Evolutionary conservation across 2,797 vertebrate genomes (phyloP), one percentile per base, ranked within the genome.

Genomic region (Acrossocheilus fasciatus): DNA sequence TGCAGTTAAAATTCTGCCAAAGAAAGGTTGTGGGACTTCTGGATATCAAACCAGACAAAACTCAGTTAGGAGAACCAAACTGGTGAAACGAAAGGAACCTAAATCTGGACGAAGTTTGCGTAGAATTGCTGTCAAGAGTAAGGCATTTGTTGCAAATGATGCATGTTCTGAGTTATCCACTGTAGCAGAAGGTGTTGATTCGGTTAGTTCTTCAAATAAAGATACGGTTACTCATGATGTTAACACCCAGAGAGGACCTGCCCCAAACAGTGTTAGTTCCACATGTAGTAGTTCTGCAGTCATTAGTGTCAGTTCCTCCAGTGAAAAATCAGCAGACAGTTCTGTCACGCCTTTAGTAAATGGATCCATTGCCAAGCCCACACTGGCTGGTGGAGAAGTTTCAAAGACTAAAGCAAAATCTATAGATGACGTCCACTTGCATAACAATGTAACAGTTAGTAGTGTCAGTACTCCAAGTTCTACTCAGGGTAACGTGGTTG

Each of bases 11-110:
- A 86, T 92, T 47, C 64, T 91, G 62, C 90, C 88, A 87, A 95
- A 93, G 88, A 95, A 93, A 84, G 88, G 92, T 81, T 91, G 89
- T 74, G 91, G 93, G 80, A 83, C 91, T 70, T 88, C 93, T 78
- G 93, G n/a, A 82, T 36, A 89, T 17, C 95, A 95, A 89, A 85
- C 95, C 77, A 99, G 97, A 93, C 96, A 93, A 89, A 77, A 93
- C 36, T 64, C 90, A 17, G 92, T 88, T 87, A 99, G 97, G 95
- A 98, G 95, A 89, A 91, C 92, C 26, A 94, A 94, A 91, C 75
- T 93, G 86, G 92, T 93, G 86, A 98, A 96, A 91, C 95, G 94
- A 59, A 95, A 94, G 72, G 90, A 92, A 73, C 85, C 86, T 20
- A 89, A 88, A 90, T 87, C 78, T 74, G 77, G 86, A 34, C 90